Evolutionary conservation across 2,113 vertebrate species (phyloP), one percentile per base, ranked within the genome.

Genomic region (Saccopteryx bilineata): DNA sequence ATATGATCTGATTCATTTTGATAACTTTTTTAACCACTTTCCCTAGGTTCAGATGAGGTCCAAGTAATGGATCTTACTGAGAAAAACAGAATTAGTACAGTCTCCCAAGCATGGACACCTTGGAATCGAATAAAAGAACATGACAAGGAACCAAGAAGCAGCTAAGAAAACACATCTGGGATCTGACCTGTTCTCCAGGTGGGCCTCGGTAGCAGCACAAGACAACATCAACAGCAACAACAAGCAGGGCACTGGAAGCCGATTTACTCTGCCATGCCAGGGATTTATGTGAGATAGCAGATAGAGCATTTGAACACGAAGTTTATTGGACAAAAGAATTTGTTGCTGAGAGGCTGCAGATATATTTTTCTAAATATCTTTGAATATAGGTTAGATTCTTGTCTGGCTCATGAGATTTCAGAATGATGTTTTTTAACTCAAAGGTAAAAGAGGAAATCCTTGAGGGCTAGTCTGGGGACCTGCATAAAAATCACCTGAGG

Each of bases 1-100:
- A 98, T 90, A 97, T 92, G 93, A 65, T 75, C 50, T 71, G 50
- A 91, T 69, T 94, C 14, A 93, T 76, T 84, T n/a, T 68, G 31
- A 81, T 78, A 21, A 18, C 39, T 69, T 90, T 76, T 97, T 97
- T 85, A 71, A 69, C 52, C 80, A 91, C 82, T 96, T 84, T 96
- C 56, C 23, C 82, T 82, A 50, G 33, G 17, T 17, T 58, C 94
- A 72, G 46, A 85, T 90, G 90, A 93, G 33, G 1, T 18, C 85
- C 84, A 94, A 1, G 0, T 84, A 75, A 95, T 31, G 4, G 50
- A 89, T 71, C 60, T 93, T 60, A 83, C 5, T n/a, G 91, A 94
- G 56, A 87, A 65, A 96, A 94, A 63, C 0, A 80, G 54, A 48
- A 56, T 46, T 89, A 79, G 74, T 71, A 66, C 68, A 90, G 58